phyloP scores from a whole-genome alignment of 2,113 vertebrate species.

The Laticauda laticaudata region DNA sequence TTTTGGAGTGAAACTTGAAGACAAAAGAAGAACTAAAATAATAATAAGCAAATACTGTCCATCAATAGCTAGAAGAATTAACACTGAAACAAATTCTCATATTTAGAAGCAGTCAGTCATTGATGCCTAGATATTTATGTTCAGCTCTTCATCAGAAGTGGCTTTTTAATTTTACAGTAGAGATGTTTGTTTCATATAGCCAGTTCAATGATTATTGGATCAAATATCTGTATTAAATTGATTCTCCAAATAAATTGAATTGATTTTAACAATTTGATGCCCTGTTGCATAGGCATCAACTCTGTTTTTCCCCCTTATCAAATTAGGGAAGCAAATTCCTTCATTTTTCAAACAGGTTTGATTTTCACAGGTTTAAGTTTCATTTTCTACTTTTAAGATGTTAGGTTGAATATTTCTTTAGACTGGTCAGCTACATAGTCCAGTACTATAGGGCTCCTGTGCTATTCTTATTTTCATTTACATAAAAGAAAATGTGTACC shows the following conservation, averaged over 20 bases:
- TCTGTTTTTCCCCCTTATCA: not conserved
- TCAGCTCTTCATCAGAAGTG: not conserved
- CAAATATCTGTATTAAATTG: not conserved
- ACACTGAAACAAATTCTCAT: not conserved
- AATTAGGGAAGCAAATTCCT: not conserved
- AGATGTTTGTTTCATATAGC: not conserved
- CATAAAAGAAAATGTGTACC: not conserved
- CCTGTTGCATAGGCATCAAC: not conserved
- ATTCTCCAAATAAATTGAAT: not conserved
- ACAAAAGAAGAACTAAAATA: not conserved
- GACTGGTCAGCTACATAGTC: not conserved
- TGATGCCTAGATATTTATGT: not conserved
- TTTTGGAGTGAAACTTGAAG: not conserved
- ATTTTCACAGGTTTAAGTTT: not conserved
- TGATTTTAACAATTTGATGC: not conserved
- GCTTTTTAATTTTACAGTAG: not conserved
- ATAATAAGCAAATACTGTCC: not conserved
- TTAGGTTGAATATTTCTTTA: not conserved
- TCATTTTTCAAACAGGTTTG: not conserved
- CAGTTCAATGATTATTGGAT: not conserved
- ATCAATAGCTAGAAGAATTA: not conserved
- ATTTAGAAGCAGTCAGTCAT: not conserved
- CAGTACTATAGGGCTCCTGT: not conserved
- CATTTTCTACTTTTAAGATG: not conserved
- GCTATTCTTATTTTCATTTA: not conserved